Base-by-base conservation (phyloP, 2,888 invertebrate genomes). In the Synergus laeviventris region DNA sequence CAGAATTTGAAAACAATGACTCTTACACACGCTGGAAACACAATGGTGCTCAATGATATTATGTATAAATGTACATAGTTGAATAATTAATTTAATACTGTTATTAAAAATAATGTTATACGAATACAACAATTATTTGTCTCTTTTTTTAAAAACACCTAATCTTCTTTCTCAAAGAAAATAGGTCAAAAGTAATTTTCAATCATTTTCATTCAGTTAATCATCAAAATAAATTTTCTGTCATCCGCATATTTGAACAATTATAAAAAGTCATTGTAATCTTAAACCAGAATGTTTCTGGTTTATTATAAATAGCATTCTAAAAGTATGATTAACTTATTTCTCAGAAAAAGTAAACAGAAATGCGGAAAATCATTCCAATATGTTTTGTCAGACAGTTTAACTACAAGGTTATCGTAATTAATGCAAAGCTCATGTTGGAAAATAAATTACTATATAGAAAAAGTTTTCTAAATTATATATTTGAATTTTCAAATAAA, bases 41-140 rank as follows among this genome's bases (percentile, higher is more conserved):
- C 79, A 62, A 80, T 76, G 45, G 78, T 74, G 60, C 54, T 56
- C 79, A 45, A 42, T 38, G 74, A 74, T 56, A 18, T 61, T 56
- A 38, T 77, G 81, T 82, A 82, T 79, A 81, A 79, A 81, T 79
- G 81, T 81, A 79, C 36, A 81, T 81, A 81, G 45, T 70, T 42
- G 42, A 14, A 49, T 38, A 73, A 64, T 64, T 39, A 75, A 49
- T 49, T 49, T 70, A 70, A 70, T 70, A 70, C 49, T 70, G 70
- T 70, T 70, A 49, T 49, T 70, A 70, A 49, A 70, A 70, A n/a
- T 70, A 70, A 70, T 31, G 31, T 31, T 70, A 45, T 49, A 31
- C 24, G 42, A 16, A 5, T 21, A 24, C 24, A 1, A 11, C 21
- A 24, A 24, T 59, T 21, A 14, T 21, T 12, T 21, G 3, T 21